phyloP scores from a whole-genome alignment of 2,113 vertebrate species.

The Willisornis vidua region DNA sequence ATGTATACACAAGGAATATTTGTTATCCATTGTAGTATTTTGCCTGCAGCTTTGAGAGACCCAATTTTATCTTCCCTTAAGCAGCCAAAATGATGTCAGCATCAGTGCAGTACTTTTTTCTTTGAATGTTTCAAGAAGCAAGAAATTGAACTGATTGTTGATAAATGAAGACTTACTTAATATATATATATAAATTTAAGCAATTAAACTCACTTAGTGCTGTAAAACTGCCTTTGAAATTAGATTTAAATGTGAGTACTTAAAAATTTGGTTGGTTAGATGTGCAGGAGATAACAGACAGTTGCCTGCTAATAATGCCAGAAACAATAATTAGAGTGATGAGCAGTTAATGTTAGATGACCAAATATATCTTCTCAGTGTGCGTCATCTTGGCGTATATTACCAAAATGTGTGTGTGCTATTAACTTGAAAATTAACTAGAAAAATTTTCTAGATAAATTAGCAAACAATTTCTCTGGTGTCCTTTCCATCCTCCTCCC shows the following conservation, averaged over 20 bases:
- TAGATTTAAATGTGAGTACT: not conserved
- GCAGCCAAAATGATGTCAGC: slow-evolving; percentile 41
- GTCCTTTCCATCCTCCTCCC: not conserved
- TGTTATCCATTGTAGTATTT: slow-evolving; percentile 58
- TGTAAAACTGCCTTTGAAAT: not conserved
- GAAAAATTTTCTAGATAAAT: not conserved
- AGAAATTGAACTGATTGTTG: not conserved
- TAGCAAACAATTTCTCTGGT: not conserved
- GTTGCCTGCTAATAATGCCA: not conserved
- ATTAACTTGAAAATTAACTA: not conserved
- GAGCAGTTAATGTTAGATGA: not conserved
- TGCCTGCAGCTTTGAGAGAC: slow-evolving; percentile 60
- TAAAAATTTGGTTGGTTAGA: not conserved
- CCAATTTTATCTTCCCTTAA: slow-evolving; percentile 54
- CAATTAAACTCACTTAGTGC: not conserved
- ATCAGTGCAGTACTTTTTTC: not conserved
- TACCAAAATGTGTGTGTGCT: rapidly evolving
- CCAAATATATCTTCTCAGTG: not conserved
- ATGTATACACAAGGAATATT: slow-evolving; percentile 39
- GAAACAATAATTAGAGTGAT: slow-evolving; percentile 10
- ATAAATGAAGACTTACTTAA: not conserved
- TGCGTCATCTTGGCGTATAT: not conserved
- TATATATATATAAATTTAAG: not conserved
- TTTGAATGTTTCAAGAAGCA: not conserved
- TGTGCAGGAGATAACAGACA: not conserved